Conservation (phyloP, 2,888 invertebrate genomes). For the Thymelicus sylvestris region DNA sequence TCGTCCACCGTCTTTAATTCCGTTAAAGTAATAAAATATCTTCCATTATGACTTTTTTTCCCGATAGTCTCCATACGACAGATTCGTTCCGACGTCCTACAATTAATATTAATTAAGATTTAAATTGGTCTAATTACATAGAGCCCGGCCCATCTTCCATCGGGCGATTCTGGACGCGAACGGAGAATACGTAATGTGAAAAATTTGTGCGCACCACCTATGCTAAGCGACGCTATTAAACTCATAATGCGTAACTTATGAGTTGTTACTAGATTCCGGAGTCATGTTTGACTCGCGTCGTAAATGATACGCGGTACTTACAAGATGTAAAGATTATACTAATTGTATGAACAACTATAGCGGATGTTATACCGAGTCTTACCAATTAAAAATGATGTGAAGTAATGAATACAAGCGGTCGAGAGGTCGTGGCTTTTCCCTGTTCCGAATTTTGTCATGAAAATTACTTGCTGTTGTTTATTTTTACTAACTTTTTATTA, state of each 20-base stretch:
- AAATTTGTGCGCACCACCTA: slow-evolving; percentile 25
- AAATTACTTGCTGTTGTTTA: too few relatives aligned
- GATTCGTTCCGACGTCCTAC: slow-evolving; percentile 82
- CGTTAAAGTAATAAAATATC: slow-evolving; percentile 57
- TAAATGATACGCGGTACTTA: slow-evolving; percentile 13
- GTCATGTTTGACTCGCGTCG: slow-evolving; percentile 15
- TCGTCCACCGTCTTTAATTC: slow-evolving; percentile 45
- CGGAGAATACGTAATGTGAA: slow-evolving; percentile 53
- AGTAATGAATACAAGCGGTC: slow-evolving; percentile 11
- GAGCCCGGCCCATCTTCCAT: slow-evolving; percentile 74
- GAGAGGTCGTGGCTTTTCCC: slow-evolving; percentile 1
- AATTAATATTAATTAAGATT: slow-evolving; percentile 85
- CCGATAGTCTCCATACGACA: slow-evolving; percentile 75
- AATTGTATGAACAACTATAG: neutral
- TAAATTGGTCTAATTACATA: slow-evolving; percentile 85
- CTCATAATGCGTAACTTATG: slow-evolving; percentile 24
- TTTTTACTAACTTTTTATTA: too few relatives aligned
- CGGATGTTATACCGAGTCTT: neutral
- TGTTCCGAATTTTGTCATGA: slow-evolving; percentile 11
- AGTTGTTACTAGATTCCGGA: slow-evolving; percentile 20
- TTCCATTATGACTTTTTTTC: slow-evolving; percentile 62
- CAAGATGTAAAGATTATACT: slow-evolving; percentile 27
- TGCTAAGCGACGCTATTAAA: slow-evolving; percentile 25
- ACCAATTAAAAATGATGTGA: slow-evolving; percentile 23
- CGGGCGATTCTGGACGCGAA: slow-evolving; percentile 63